Percentiles rank a stretch among this genome's conserved stretches.
These are phyloP conservation scores for Serilophus lunatus DNA, from an alignment of 2,113 vertebrate genomes.

Conservation along the genomic window DNA sequence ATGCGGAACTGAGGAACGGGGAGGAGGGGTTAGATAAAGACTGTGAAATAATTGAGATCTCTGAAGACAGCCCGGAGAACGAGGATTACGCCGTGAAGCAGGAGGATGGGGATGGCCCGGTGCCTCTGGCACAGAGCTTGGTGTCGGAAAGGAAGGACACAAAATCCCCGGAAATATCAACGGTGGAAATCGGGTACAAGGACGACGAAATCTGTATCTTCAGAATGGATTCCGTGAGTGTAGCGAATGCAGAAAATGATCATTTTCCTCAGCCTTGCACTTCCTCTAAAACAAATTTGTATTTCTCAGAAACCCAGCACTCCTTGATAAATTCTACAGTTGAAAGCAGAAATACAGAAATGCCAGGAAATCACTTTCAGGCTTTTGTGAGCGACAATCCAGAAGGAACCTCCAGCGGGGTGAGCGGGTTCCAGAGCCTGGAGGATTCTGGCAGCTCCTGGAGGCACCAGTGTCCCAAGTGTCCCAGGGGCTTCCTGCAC, in stretches of 20 bases:
- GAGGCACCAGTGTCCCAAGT: conserved; percentile 83
- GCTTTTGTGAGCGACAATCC: conserved; percentile 62
- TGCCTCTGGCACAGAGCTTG: conserved; percentile 20
- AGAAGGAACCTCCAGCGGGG: conserved; percentile 49
- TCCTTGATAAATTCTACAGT: conserved; percentile 82
- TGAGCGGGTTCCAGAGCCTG: conserved; percentile 61
- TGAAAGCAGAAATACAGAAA: conserved; percentile 75
- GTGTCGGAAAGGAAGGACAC: conserved; percentile 54
- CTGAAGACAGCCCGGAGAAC: conserved; percentile 70
- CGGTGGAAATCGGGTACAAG: conserved; percentile 74
- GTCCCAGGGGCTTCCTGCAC: conserved; percentile 84
- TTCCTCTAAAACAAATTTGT: conserved; percentile 74
- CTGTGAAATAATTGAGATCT: conserved; percentile 81
- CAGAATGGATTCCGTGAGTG: conserved; percentile 73
- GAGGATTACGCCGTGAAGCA: conserved; percentile 66
- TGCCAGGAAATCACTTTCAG: conserved; percentile 65
- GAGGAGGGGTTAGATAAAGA: conserved; percentile 69
- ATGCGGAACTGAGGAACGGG: conserved; percentile 50
- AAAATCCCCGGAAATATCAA: conserved; percentile 69
- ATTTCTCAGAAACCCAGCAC: conserved; percentile 81
- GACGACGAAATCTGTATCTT: conserved; percentile 80
- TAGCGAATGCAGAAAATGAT: conserved; percentile 51
- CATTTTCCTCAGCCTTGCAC: conserved; percentile 78
- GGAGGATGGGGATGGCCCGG: conserved; percentile 45
- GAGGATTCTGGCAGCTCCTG: conserved; percentile 65